phyloP scores from a whole-genome alignment of 1,140 invertebrate genomes.

The Euwallacea fornicatus region DNA sequence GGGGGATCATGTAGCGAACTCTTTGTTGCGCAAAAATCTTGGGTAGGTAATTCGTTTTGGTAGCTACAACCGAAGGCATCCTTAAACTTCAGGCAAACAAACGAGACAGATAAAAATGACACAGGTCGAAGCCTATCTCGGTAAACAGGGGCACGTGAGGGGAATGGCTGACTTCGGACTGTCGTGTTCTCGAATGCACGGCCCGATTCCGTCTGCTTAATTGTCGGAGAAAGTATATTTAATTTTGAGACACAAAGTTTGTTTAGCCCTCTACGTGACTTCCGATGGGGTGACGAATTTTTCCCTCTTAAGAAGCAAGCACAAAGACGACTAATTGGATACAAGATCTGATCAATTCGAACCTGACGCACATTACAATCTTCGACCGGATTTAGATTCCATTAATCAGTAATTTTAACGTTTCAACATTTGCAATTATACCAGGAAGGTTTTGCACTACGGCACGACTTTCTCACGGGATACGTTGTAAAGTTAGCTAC shows the following conservation, averaged over 20 bases:
- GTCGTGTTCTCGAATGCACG: slow-evolving; percentile 16
- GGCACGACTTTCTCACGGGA: too few relatives aligned
- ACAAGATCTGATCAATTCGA: neutral
- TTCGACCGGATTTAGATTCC: neutral
- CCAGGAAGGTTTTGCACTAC: too few relatives aligned
- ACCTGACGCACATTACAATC: neutral
- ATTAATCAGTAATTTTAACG: too few relatives aligned
- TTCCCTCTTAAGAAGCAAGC: neutral
- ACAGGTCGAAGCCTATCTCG: slow-evolving; percentile 25
- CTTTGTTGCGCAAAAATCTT: too few relatives aligned
- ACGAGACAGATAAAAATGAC: slow-evolving; percentile 24
- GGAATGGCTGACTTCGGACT: slow-evolving; percentile 12
- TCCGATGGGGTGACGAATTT: too few relatives aligned
- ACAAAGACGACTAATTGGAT: neutral
- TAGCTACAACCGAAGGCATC: too few relatives aligned
- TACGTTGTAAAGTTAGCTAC: neutral
- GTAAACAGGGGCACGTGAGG: slow-evolving; percentile 27
- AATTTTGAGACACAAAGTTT: slow-evolving; percentile 30
- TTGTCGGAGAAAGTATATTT: slow-evolving; percentile 32
- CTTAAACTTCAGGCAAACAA: slow-evolving; percentile 9
- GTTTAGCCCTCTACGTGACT: neutral
- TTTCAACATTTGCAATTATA: too few relatives aligned
- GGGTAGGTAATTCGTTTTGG: too few relatives aligned
- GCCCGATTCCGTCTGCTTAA: slow-evolving; percentile 23
- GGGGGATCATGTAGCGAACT: neutral